Base-by-base conservation (phyloP, 2,113 vertebrate species). In the Pollachius pollachius region DNA sequence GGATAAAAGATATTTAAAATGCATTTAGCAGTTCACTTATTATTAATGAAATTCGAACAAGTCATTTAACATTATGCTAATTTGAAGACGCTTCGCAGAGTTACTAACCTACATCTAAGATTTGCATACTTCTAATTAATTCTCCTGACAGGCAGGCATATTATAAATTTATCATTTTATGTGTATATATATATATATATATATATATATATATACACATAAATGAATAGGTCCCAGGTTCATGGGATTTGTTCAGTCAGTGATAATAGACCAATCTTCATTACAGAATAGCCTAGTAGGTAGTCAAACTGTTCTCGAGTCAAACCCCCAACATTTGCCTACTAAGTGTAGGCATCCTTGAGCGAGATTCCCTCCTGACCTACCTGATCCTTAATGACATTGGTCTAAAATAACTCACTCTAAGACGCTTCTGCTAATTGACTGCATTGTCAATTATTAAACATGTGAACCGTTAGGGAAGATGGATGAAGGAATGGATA, bases 41-140 rank as follows among this genome's bases (percentile, higher is more conserved):
- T 88, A 89, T 90, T 89, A 84, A 89, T 83, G 89, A 82, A 83
- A 83, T 89, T 85, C 76, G 85, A 89, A 89, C 87, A 89, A 87
- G 86, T 87, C 74, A 85, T 76, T 86, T 85, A 83, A 83, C 76
- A 86, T 83, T 88, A 88, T 89, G 86, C 76, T 80, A 86, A 88
- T 90, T 64, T 57, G 64, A 65, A 30, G 27, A 60, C 11, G n/a
- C 27, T 13, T 80, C 74, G 52, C 70, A 84, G 83, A 70, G 68
- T 85, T 74, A 69, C 76, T 59, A 75, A 77, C 66, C 79, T 70
- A 65, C 58, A 75, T 69, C 61, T 65, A 70, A 65, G 82, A 76
- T 85, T 83, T 86, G 68, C 37, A 80, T 73, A 80, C 62, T 83
- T 75, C 15, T 83, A 87, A 87, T 83, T 83, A 78, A 67, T 72